These are phyloP conservation scores for Tragelaphus strepsiceros DNA, from an alignment of 2,113 vertebrate genomes.

Conservation along the genomic window DNA sequence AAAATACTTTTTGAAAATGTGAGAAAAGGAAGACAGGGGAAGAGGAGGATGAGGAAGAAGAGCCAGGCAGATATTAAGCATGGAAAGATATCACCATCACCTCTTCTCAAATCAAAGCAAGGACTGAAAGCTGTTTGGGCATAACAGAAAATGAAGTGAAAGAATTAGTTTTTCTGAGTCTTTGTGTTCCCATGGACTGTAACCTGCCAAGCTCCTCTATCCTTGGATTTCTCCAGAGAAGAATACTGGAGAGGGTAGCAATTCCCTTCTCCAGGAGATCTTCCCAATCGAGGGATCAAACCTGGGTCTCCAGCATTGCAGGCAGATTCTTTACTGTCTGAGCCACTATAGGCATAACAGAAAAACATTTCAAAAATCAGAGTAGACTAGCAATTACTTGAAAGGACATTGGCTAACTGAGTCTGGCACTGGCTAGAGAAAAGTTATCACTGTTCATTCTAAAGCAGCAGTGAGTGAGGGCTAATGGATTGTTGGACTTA, in stretches of 20 bases:
- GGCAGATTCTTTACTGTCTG: not conserved
- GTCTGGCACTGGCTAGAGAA: not conserved
- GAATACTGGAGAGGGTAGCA: not conserved
- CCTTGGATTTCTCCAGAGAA: not conserved
- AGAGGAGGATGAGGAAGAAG: not conserved
- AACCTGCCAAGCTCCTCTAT: not conserved
- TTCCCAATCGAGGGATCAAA: not conserved
- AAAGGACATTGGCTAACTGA: not conserved
- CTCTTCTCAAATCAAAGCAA: not conserved
- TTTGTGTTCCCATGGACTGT: not conserved
- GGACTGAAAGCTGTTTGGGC: not conserved
- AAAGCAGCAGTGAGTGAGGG: not conserved
- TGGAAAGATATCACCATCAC: not conserved
- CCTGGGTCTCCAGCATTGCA: not conserved
- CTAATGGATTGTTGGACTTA: not conserved
- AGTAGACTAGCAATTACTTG: not conserved
- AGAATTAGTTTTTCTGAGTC: not conserved
- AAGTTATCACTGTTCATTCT: not conserved
- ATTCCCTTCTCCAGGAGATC: not conserved
- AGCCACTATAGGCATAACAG: not conserved
- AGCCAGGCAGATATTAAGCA: not conserved
- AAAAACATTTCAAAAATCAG: not conserved
- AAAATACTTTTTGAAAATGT: not conserved
- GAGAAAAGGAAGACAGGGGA: not conserved
- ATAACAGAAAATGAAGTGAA: not conserved